Conservation (phyloP, 1,140 invertebrate species). For the Bactericera cockerelli region DNA sequence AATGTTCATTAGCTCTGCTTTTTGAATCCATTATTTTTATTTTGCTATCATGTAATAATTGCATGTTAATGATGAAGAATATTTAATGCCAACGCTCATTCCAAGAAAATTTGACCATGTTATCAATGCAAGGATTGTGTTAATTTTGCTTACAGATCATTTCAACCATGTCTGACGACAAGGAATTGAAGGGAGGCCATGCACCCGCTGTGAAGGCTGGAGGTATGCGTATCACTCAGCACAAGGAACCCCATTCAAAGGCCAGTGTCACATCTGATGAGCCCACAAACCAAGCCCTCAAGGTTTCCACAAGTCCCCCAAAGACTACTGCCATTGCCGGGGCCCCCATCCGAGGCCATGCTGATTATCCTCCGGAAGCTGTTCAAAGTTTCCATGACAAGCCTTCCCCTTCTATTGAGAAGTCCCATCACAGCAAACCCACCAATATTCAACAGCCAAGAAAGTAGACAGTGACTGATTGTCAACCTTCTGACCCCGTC, state of each 20-base stretch:
- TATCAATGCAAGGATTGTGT: no score
- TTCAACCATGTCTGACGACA: conserved; percentile 42
- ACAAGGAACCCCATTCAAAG: conserved; percentile 51
- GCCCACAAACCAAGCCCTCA: conserved; percentile 28
- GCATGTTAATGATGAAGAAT: no score
- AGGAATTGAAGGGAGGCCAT: conserved; percentile 59
- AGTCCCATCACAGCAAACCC: conserved; percentile 44
- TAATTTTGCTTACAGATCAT: not conserved
- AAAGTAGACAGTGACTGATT: conserved; percentile 35
- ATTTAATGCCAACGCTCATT: no score
- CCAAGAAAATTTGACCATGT: no score
- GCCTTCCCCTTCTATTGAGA: conserved; percentile 33
- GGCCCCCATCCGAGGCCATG: conserved; percentile 60
- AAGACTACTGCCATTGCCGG: conserved; percentile 60
- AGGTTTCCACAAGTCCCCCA: conserved; percentile 41
- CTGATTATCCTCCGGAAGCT: conserved; percentile 74
- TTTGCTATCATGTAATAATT: no score
- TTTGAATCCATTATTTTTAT: no score
- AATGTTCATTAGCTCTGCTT: no score
- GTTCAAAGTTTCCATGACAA: conserved; percentile 64
- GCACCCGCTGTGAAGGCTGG: conserved; percentile 79
- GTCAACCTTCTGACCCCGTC: not conserved
- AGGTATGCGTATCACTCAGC: conserved; percentile 79
- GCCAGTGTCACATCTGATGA: conserved; percentile 21
- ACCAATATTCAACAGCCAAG: conserved; percentile 53